Evolutionary conservation across 2,797 vertebrate species (phyloP).

Genomic region (Cynodonichthys magdalenae): DNA sequence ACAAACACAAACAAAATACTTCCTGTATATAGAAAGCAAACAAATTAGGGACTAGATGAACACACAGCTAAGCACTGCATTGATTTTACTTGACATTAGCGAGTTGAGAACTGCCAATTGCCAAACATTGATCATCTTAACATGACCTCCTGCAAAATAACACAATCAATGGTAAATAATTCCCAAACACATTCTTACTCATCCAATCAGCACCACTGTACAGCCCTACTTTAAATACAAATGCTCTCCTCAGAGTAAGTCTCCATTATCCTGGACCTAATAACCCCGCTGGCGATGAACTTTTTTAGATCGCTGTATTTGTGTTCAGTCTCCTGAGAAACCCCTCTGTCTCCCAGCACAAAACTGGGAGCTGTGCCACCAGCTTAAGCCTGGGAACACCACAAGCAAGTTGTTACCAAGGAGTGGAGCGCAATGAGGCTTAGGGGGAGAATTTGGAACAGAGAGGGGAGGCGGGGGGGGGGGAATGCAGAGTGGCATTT

Average conservation of each 20-base stretch:
- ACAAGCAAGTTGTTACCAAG: constrained; percentile 72
- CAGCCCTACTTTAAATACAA: constrained; percentile 47
- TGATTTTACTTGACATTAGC: constrained; percentile 21
- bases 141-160: constrained; percentile 27
- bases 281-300: constrained; percentile 71
- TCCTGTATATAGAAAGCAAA: constrained; percentile 17
- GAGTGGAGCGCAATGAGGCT: constrained; percentile 35
- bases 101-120: constrained; percentile 5
- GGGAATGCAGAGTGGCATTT: too few relatives aligned
- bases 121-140: constrained; percentile 17
- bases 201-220: neutral
- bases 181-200: neutral
- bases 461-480: too few relatives aligned
- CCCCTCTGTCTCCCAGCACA: constrained; percentile 66
- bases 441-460: too few relatives aligned
- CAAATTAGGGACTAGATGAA: constrained; percentile 12
- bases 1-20: neutral
- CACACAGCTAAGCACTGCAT: neutral
- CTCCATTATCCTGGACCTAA: constrained; percentile 56
- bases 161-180: constrained; percentile 7
- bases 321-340: constrained; percentile 81
- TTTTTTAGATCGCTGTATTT: constrained; percentile 79
- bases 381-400: constrained; percentile 77
- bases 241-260: constrained; percentile 40
- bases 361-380: constrained; percentile 79